Conservation (phyloP, 2,888 invertebrate genomes). For the Catocala nupta region DNA sequence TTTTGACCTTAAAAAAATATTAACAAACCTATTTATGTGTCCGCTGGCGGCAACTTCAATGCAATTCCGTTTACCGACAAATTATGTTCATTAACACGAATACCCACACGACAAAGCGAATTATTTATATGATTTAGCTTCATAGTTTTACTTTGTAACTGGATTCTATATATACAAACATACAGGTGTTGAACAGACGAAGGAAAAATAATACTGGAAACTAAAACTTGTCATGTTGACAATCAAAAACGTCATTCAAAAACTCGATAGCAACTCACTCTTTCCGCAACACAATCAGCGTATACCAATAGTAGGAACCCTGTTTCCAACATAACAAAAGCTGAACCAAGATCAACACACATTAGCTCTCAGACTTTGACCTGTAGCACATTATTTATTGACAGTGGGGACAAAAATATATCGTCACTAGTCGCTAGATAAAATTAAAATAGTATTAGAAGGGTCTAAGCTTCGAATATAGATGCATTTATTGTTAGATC, state of each 20-base stretch:
- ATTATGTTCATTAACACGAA: too few relatives aligned
- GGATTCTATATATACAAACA: too few relatives aligned
- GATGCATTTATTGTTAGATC: slow-evolving; percentile 41
- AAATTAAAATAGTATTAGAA: slow-evolving; percentile 47
- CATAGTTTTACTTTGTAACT: too few relatives aligned
- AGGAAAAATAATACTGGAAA: too few relatives aligned
- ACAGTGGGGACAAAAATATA: slow-evolving; percentile 79
- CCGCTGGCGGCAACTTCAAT: too few relatives aligned
- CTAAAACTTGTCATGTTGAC: too few relatives aligned
- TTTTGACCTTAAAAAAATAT: too few relatives aligned
- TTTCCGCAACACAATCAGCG: background rate
- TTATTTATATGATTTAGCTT: too few relatives aligned
- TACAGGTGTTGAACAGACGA: too few relatives aligned
- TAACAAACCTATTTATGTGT: too few relatives aligned
- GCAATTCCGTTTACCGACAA: too few relatives aligned
- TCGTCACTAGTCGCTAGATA: slow-evolving; percentile 59
- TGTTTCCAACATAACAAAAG: slow-evolving; percentile 64
- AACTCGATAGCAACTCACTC: slow-evolving; percentile 34
- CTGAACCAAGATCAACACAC: slow-evolving; percentile 78
- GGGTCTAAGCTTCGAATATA: slow-evolving; percentile 27
- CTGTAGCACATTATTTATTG: slow-evolving; percentile 78
- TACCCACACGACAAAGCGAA: too few relatives aligned
- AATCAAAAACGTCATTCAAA: background rate
- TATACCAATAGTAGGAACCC: slow-evolving; percentile 51
- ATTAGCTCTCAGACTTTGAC: slow-evolving; percentile 80